Evolutionary conservation across 2,888 invertebrate genomes (phyloP), one percentile per base, ranked within the genome.

Genomic region (Agonopterix arenella): DNA sequence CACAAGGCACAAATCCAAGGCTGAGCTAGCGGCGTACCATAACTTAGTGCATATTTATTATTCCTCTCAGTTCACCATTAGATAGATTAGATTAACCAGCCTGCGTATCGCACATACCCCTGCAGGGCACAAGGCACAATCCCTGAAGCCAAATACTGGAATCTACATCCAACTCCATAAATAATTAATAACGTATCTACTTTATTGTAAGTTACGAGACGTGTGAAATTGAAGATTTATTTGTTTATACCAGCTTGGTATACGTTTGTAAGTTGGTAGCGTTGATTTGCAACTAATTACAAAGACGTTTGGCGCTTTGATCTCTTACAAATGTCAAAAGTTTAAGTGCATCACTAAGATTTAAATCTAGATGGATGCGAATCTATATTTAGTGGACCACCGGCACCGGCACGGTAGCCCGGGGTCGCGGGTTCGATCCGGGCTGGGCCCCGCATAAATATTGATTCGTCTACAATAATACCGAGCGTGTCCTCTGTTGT

Each of bases 401-500:
- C 83, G 65, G 61, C 62, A 62, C 75, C 56, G 76, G 68, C 70
- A 80, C 84, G 77, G 84, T 82, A 83, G 84, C 83, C 64, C 68
- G 73, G 63, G 82, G 83, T 83, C 82, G 70, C 74, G 59, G 70
- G 77, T 80, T 82, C 75, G 73, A 68, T 64, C 65, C 70, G 58
- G 57, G 62, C 58, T 52, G 54, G 54, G 51, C 55, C 58, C 64
- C 68, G 71, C 83, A 84, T 85, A 83, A 84, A 84, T 82, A 80
- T 75, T 67, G 69, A 64, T 63, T 71, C 68, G 68, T 73, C 77
- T 78, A 80, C 78, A 76, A 80, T 74, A 80, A 76, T 76, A 66
- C 77, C 63, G 54, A 52, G 57, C 57, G 61, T 65, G 63, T 70
- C 70, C 59, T 68, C 1, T 64, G 69, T 59, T 60, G 46, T 50